Base-by-base conservation (phyloP, 2,797 vertebrate species). In the Xiphophorus birchmanni region DNA sequence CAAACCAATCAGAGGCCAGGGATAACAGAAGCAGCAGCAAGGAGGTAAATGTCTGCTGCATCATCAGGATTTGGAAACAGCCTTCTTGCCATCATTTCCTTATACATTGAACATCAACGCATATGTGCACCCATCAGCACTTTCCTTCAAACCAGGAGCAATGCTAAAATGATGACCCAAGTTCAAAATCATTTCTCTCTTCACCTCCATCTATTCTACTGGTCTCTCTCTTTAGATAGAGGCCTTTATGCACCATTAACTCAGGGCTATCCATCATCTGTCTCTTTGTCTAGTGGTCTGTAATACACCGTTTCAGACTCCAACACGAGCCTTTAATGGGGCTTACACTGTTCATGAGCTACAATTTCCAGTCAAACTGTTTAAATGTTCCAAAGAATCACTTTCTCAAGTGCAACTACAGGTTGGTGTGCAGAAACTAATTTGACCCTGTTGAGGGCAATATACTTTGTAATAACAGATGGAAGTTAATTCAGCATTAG, bases 171-270 rank as follows among this genome's bases (percentile, higher is more conserved):
- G 84, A 89, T 79, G 88, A 81, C 78, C 84, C 65, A 65, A 86
- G 92, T 91, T 92, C 89, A 88, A 88, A 83, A 87, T 79, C 78
- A 79, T 12, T 84, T 78, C 80, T 75, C 72, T 77, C 56, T 80
- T 74, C 71, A 50, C 35, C 40, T 72, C 69, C 44, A 72, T 72
- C 44, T 47, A 72, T 7, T 60, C 26, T 47, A 15, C 50, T 32
- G 3, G 60, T 78, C 83, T 86, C 78, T 82, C 72, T 85, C 81
- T 86, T 67, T 80, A 82, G 80, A 91, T 74, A 76, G 87, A 91
- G 86, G 80, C 83, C 90, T 91, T 84, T 77, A 74, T 32, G 89
- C 91, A 58, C 88, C 92, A 93, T 94, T 94, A 94, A 86, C 87
- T 84, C 83, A 0, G 73, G 45, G 81, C 88, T 0, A 91, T 91